Evolutionary conservation across 1,140 invertebrate species (phyloP).

Genomic region (Danaus plexippus): DNA sequence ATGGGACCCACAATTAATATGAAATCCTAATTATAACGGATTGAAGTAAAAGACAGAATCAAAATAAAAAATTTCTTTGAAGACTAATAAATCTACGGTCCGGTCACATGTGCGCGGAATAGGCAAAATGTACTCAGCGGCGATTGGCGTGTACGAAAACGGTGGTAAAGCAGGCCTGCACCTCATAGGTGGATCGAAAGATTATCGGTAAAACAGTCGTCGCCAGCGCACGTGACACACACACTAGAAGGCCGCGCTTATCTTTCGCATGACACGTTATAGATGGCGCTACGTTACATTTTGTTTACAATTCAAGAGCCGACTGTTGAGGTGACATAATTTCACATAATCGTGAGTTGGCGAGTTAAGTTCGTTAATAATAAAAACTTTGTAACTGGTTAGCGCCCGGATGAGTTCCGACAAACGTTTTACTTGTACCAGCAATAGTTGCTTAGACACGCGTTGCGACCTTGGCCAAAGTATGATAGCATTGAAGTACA

Average conservation of each 20-base stretch:
- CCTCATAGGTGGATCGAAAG: slow-evolving; percentile 29
- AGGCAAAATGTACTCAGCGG: slow-evolving; percentile 27
- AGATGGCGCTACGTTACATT: slow-evolving; percentile 40
- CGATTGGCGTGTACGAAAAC: slow-evolving; percentile 34
- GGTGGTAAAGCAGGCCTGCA: slow-evolving; percentile 31
- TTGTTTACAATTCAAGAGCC: slow-evolving; percentile 44
- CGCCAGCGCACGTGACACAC: slow-evolving; percentile 41
- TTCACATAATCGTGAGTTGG: slow-evolving; percentile 35
- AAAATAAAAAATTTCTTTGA: slow-evolving; percentile 21
- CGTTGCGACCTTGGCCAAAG: slow-evolving; percentile 20
- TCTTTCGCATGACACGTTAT: slow-evolving; percentile 7
- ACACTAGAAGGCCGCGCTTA: slow-evolving; percentile 27
- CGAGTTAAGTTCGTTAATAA: slow-evolving; percentile 24
- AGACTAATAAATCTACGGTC: slow-evolving; percentile 27
- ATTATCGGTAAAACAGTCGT: slow-evolving; percentile 38
- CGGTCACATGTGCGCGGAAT: slow-evolving; percentile 56
- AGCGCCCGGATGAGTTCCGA: slow-evolving; percentile 4
- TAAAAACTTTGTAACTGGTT: slow-evolving; percentile 32
- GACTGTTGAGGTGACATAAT: slow-evolving; percentile 49
- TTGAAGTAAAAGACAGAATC: slow-evolving; percentile 1
- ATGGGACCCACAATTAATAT: not conserved
- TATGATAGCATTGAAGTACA: slow-evolving; percentile 14
- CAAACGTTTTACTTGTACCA: slow-evolving; percentile 1
- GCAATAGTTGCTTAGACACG: too few relatives aligned
- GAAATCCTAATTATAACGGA: slow-evolving; percentile 6